Percentiles rank a stretch among this genome's conserved stretches.
Evolutionary conservation across 2,888 invertebrate genomes (phyloP).

Genomic region (Coecobrya sp.): DNA sequence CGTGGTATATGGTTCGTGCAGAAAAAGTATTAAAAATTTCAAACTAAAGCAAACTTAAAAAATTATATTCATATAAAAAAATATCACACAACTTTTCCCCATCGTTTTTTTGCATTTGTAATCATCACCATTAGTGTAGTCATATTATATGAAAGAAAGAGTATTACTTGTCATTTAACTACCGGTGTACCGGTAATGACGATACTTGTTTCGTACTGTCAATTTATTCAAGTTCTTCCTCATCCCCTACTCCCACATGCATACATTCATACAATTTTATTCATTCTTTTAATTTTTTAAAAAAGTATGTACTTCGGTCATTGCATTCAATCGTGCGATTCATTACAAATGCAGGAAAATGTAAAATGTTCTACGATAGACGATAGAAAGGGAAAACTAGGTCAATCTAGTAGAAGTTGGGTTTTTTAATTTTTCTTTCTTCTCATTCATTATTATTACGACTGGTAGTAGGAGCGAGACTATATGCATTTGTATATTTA

Average conservation of each 20-base stretch:
- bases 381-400: slow-evolving; percentile 62
- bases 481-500: background rate
- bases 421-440: background rate
- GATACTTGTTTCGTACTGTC: background rate
- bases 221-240: background rate
- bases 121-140: slow-evolving; percentile 18
- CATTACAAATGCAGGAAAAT: too few relatives aligned
- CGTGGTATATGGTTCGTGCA: slow-evolving; percentile 11
- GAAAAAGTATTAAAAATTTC: background rate
- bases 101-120: slow-evolving; percentile 37
- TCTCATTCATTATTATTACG: background rate
- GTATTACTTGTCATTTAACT: background rate
- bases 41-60: background rate
- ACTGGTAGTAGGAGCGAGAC: too few relatives aligned
- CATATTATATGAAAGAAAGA: background rate
- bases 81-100: slow-evolving; percentile 53
- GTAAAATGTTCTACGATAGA: background rate
- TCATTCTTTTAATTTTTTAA: background rate
- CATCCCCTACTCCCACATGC: background rate
- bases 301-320: background rate
- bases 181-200: background rate
- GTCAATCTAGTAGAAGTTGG: slow-evolving; percentile 51
- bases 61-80: background rate
- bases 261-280: too few relatives aligned
- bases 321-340: background rate